These are phyloP conservation scores for Ophthalmolycus amberensis DNA, from an alignment of 2,113 vertebrate species.

Conservation along the genomic window DNA sequence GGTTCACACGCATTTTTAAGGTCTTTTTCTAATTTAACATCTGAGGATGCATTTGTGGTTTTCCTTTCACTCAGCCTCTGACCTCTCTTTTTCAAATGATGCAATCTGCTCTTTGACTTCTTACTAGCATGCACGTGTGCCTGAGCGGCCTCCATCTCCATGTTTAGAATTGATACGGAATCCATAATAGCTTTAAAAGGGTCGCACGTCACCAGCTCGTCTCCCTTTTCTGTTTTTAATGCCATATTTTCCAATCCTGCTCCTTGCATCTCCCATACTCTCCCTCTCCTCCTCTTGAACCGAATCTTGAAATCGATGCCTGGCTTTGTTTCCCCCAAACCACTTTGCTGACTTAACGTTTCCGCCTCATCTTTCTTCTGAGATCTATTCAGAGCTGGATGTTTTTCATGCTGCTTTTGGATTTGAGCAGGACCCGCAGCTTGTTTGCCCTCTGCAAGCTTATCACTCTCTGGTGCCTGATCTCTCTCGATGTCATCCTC, in stretches of 20 bases:
- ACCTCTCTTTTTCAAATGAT: conserved; percentile 69
- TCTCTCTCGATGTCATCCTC: neutral
- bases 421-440: neutral
- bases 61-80: conserved; percentile 43
- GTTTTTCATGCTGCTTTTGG: neutral
- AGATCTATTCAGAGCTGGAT: neutral
- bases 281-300: conserved; percentile 81
- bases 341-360: conserved; percentile 3
- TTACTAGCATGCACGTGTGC: conserved; percentile 75
- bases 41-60: neutral
- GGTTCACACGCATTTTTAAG: neutral
- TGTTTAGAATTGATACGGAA: conserved; percentile 81
- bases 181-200: conserved; percentile 85
- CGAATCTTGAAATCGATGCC: conserved; percentile 78
- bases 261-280: conserved; percentile 81
- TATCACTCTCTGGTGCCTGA: neutral
- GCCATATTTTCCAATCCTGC: conserved; percentile 32
- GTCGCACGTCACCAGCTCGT: conserved; percentile 49
- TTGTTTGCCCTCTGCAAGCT: neutral
- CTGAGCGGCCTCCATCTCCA: conserved; percentile 83
- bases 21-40: conserved; percentile 7
- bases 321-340: conserved; percentile 58
- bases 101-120: conserved; percentile 73
- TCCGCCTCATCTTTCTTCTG: conserved; percentile 9
- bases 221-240: conserved; percentile 58